Base-by-base conservation (phyloP, 2,797 vertebrate genomes). In the Chrysolophus pictus region DNA sequence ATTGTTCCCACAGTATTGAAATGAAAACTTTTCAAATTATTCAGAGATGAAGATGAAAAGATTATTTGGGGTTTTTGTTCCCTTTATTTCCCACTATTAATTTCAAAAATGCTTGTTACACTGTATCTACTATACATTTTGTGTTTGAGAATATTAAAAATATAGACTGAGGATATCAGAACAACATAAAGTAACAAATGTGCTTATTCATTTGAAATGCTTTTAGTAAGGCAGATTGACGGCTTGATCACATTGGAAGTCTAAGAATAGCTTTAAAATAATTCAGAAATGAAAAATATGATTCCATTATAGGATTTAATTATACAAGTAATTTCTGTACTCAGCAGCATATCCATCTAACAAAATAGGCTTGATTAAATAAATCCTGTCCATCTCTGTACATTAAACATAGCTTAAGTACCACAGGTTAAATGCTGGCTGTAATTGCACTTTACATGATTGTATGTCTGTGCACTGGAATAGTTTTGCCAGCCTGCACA, bases 381-480 rank as follows among this genome's bases (percentile, higher is more conserved):
- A 86, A 81, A 12, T 60, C 88, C 60, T 1, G 6, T 74, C 85
- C 71, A 47, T 21, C 46, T 95, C 42, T 87, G 63, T 81, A 62
- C 1, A 0, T 76, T 81, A 82, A 93, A 90, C 28, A 21, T 29
- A 76, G 29, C 86, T 91, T 76, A 87, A 91, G 26, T 23, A n/a
- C 15, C 75, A 31, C 21, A 76, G 91, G 67, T 94, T 87, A 93
- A 84, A 82, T 46, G 53, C 41, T 72, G 93, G 8, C 13, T 68
- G 47, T 95, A 93, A 89, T 87, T 83, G n/a, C 53, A 39, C 90
- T 73, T 88, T 28, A 56, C 71, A 55, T 77, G 58, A 79, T 94
- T 87, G n/a, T 31, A n/a, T 81, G 55, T 83, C 69, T 79, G 16
- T 39, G 70, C 15, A 63, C 31, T 35, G 37, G 53, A 93, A 63